A percentile compares a stretch with the other conserved stretches of the same genome.
phyloP scores from a whole-genome alignment of 2,113 vertebrate species.

The Todiramphus chloris region DNA sequence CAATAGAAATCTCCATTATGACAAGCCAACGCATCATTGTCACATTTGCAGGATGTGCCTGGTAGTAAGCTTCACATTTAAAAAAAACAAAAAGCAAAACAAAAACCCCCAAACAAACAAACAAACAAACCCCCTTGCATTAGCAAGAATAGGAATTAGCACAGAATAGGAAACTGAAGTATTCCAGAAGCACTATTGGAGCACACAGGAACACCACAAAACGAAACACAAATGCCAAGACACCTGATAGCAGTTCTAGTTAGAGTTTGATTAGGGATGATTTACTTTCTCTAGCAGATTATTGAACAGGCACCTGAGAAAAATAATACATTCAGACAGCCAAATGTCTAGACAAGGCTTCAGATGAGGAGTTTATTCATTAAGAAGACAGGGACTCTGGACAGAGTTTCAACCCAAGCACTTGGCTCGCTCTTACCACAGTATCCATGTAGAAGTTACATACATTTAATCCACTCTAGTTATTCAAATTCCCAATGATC shows the following conservation, averaged over 20 bases:
- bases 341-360: neutral
- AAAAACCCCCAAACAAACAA: no score
- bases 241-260: neutral
- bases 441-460: neutral
- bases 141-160: neutral
- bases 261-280: rapidly evolving
- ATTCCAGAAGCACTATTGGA: neutral
- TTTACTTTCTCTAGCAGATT: neutral
- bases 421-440: neutral
- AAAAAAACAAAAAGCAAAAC: neutral
- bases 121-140: no score
- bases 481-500: neutral
- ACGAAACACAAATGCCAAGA: neutral
- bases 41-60: neutral
- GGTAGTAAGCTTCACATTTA: neutral
- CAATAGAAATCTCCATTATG: neutral
- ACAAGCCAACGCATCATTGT: rapidly evolving
- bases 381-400: neutral
- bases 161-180: neutral
- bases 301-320: rapidly evolving
- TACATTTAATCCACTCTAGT: neutral
- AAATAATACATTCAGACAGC: neutral
- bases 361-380: neutral
- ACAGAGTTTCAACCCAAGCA: neutral
- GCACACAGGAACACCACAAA: neutral